Evolutionary conservation across 2,888 invertebrate species (phyloP).

Genomic region (Cheilosia grossa): DNA sequence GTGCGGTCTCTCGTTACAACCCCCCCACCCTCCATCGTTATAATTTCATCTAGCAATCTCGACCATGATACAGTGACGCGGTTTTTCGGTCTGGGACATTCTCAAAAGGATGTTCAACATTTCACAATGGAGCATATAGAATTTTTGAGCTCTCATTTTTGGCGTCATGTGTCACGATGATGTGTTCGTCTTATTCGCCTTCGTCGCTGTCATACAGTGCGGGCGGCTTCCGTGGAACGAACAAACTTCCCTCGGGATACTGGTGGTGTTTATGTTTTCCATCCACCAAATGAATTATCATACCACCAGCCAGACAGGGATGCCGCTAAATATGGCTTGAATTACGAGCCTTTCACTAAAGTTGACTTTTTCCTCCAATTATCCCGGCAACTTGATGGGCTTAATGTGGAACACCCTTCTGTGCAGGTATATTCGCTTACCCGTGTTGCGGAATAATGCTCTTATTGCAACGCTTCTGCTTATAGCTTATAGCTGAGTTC

Average conservation of each 20-base stretch:
- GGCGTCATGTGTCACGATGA: slow-evolving; percentile 58
- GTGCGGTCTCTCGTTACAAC: slow-evolving; percentile 55
- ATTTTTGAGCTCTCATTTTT: slow-evolving; percentile 41
- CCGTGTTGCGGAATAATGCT: slow-evolving; percentile 28
- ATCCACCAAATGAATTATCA: slow-evolving; percentile 61
- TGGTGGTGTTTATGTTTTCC: slow-evolving; percentile 1
- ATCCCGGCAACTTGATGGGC: slow-evolving; percentile 52
- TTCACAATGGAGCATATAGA: slow-evolving; percentile 1
- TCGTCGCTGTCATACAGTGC: slow-evolving; percentile 22
- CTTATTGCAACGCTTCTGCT: slow-evolving; percentile 28
- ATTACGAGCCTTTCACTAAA: slow-evolving; percentile 70
- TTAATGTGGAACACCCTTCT: slow-evolving; percentile 20
- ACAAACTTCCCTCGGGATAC: neutral
- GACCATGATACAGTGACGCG: slow-evolving; percentile 58
- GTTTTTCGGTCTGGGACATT: slow-evolving; percentile 20
- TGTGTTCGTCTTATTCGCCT: slow-evolving; percentile 30
- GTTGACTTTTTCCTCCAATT: slow-evolving; percentile 66
- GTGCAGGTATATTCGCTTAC: neutral
- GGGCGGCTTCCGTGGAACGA: slow-evolving; percentile 29
- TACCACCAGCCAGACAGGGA: slow-evolving; percentile 1
- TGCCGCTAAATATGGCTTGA: slow-evolving; percentile 58
- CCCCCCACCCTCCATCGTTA: slow-evolving; percentile 17
- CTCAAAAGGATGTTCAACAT: slow-evolving; percentile 19
- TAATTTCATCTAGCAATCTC: slow-evolving; percentile 58
- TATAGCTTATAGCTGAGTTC: slow-evolving; percentile 32